Evolutionary conservation across 2,797 vertebrate species (phyloP).

Genomic region (Sebastes oblongus): DNA sequence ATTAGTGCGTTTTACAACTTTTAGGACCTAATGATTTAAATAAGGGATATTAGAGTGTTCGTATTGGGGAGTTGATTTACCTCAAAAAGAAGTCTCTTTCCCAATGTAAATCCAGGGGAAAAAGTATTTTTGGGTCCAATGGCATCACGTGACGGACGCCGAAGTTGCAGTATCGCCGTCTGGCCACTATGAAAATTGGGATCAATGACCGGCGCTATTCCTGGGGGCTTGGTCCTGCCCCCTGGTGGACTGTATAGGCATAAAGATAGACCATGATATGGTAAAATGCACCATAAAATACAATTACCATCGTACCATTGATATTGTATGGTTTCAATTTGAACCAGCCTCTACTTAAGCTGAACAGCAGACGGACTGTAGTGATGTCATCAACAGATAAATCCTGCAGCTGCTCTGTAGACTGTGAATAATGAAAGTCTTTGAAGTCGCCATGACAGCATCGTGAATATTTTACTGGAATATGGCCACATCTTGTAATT

Average conservation of each 20-base stretch:
- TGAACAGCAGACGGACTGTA: background rate
- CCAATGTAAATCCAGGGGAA: too few species aligned
- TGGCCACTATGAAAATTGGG: too few species aligned
- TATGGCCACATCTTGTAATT: slow-evolving; percentile 4
- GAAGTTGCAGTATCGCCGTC: too few species aligned
- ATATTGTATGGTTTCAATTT: background rate
- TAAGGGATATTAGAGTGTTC: too few species aligned
- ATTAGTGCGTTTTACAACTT: too few species aligned
- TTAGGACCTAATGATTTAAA: too few species aligned
- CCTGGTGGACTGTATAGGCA: slow-evolving; percentile 2
- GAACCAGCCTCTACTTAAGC: background rate
- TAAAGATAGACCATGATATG: slow-evolving; percentile 5
- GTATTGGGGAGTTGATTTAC: too few species aligned
- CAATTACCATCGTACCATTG: background rate
- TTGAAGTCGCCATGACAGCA: background rate
- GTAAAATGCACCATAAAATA: background rate
- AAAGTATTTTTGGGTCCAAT: too few species aligned
- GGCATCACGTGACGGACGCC: too few species aligned
- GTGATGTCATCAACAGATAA: slow-evolving; percentile 8
- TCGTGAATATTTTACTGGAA: slow-evolving; percentile 9
- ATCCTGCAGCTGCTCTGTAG: slow-evolving; percentile 15
- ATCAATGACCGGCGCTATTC: too few species aligned
- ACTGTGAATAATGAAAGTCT: slow-evolving; percentile 23
- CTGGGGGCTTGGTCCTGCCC: background rate
- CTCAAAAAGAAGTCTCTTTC: too few species aligned